Evolutionary conservation across 2,113 vertebrate species (phyloP), one percentile per base, ranked within the genome.

Genomic region (Struthio camelus): DNA sequence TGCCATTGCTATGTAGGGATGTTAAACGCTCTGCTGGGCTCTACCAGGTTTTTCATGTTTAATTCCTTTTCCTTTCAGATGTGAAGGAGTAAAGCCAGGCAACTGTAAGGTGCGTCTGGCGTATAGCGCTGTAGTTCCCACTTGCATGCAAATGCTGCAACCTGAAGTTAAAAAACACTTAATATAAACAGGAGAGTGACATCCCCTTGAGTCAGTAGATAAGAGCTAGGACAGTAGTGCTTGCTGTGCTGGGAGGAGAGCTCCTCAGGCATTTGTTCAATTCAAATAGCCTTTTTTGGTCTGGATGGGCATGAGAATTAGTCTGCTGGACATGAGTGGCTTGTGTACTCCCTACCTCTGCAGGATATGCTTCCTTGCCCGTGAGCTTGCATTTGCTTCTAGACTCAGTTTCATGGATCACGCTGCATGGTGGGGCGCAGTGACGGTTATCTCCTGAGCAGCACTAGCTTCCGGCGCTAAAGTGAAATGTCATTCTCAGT

Each of bases 61-160:
- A 50, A 24, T 79, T 85, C 42, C 27, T 87, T 95, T 92, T 93
- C 58, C 34, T 80, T 84, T 80, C 53, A 65, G 62, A 32, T 72
- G 9, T 8, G 5, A 28, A 20, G 0, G 0, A 71, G 16, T 53
- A 59, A 80, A 62, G 34, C 24, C 69, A 75, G 85, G 18, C 38
- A 65, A 14, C 18, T 66, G 14, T 27, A 28, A 64, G 64, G 54
- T 44, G 13, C n/a, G 54, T 10, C n/a, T 62, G 34, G 4, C 77
- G 2, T 51, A 6, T 12, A 27, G 66, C 69, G 32, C 44, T 84
- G 48, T 44, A 75, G 27, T 53, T 89, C 14, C 42, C 17, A 16
- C 20, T 23, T 27, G 3, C 4, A 40, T 53, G 24, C 40, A 78
- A 62, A 24, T 46, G 7, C 14, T 91, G 22, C 53, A 66, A 2